Conservation (phyloP, 2,888 invertebrate genomes). For the Dryomyza anilis region DNA sequence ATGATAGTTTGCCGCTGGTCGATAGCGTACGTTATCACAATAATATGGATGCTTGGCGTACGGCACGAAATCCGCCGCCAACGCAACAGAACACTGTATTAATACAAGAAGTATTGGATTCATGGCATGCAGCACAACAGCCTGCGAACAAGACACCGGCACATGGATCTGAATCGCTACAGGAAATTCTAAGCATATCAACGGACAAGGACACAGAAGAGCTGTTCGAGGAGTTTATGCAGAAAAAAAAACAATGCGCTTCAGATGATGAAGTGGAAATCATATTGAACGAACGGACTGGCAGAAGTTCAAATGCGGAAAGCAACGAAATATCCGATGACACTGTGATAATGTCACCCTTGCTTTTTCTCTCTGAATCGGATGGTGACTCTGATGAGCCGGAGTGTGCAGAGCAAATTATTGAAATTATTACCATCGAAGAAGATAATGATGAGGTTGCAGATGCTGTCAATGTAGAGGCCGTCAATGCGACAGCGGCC, state of each 20-base stretch:
- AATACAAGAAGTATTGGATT: constrained; percentile 34
- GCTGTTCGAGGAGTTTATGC: constrained; percentile 43
- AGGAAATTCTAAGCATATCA: constrained; percentile 35
- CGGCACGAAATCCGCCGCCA: constrained; percentile 19
- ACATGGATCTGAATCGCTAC: constrained; percentile 35
- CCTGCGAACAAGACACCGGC: too few relatives aligned
- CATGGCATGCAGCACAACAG: too few relatives aligned
- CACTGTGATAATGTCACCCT: constrained; percentile 53
- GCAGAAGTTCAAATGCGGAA: constrained; percentile 30
- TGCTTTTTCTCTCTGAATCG: constrained; percentile 54
- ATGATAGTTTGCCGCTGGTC: constrained; percentile 52
- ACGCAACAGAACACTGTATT: constrained; percentile 31
- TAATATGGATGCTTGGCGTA: constrained; percentile 49
- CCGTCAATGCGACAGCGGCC: neutral
- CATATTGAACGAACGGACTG: neutral
- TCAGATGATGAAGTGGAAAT: constrained; percentile 26
- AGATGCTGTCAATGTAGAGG: neutral
- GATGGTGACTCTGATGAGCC: constrained; percentile 38
- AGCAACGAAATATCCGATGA: constrained; percentile 48
- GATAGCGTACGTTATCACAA: constrained; percentile 45
- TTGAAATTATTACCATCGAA: constrained; percentile 30
- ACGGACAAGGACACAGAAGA: constrained; percentile 50
- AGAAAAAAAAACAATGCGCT: constrained; percentile 21
- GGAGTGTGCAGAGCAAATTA: constrained; percentile 8
- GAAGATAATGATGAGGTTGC: neutral